Evolutionary conservation across 2,113 vertebrate genomes (phyloP).

Genomic region (Corynorhinus townsendii): DNA sequence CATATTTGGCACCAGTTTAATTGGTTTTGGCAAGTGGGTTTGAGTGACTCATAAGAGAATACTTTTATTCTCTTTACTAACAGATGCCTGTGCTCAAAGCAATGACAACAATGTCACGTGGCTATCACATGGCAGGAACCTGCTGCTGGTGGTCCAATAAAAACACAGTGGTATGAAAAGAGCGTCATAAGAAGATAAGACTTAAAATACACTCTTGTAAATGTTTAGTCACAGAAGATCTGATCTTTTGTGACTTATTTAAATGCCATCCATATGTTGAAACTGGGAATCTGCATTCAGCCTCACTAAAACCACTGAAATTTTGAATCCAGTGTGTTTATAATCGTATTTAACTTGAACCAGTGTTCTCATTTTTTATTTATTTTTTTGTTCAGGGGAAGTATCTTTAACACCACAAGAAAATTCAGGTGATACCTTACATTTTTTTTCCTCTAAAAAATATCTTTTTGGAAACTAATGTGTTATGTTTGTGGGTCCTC

Average conservation of each 20-base stretch:
- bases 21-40: slow-evolving; percentile 86
- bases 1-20: slow-evolving; percentile 87
- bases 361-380: neutral
- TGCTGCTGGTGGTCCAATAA: slow-evolving; percentile 68
- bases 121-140: slow-evolving; percentile 78
- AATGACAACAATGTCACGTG: slow-evolving; percentile 86
- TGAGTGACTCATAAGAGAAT: slow-evolving; percentile 88
- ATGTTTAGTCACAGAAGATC: neutral
- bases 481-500: neutral
- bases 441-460: neutral
- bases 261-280: neutral
- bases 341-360: neutral
- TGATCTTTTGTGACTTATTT: neutral
- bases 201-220: slow-evolving; percentile 54
- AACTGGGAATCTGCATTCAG: neutral
- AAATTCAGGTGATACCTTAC: neutral
- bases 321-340: neutral
- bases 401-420: neutral
- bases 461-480: neutral
- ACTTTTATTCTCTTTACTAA: slow-evolving; percentile 77
- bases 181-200: slow-evolving; percentile 51
- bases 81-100: slow-evolving; percentile 80
- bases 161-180: slow-evolving; percentile 64
- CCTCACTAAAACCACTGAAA: neutral
- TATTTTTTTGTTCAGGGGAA: neutral